phyloP scores from a whole-genome alignment of 1,140 invertebrate genomes.

The Teleopsis dalmanni region DNA sequence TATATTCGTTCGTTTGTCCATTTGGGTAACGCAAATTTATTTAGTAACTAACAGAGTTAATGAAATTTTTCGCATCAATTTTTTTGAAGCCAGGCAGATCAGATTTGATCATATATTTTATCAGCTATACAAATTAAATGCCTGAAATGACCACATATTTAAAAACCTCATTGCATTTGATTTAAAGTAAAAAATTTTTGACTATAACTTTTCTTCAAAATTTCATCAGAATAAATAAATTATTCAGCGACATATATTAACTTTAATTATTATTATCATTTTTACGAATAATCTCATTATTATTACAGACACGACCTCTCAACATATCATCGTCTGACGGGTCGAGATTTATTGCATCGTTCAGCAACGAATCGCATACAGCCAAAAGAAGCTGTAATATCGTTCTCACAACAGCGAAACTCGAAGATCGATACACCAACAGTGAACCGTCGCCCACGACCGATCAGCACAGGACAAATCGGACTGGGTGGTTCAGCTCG shows the following conservation, averaged over 20 bases:
- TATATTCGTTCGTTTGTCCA: no score
- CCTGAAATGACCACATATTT: no score
- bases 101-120: no score
- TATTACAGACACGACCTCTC: conserved; percentile 42
- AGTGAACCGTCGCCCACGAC: conserved; percentile 41
- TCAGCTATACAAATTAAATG: no score
- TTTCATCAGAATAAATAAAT: no score
- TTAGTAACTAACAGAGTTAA: no score
- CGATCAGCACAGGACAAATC: conserved; percentile 12
- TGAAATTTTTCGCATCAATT: no score
- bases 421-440: conserved; percentile 46
- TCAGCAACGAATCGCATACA: conserved; percentile 41
- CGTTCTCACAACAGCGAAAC: conserved; percentile 45
- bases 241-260: background rate
- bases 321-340: conserved; percentile 45
- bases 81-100: no score
- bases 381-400: conserved; percentile 45
- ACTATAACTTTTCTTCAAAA: no score
- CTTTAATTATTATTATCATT: background rate
- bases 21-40: no score
- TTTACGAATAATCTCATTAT: background rate
- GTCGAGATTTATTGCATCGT: conserved; percentile 45
- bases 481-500: conserved; percentile 25
- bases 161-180: no score
- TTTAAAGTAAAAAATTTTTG: no score